Evolutionary conservation across 1,140 invertebrate genomes (phyloP).

Genomic region (Eurosta solidaginis): DNA sequence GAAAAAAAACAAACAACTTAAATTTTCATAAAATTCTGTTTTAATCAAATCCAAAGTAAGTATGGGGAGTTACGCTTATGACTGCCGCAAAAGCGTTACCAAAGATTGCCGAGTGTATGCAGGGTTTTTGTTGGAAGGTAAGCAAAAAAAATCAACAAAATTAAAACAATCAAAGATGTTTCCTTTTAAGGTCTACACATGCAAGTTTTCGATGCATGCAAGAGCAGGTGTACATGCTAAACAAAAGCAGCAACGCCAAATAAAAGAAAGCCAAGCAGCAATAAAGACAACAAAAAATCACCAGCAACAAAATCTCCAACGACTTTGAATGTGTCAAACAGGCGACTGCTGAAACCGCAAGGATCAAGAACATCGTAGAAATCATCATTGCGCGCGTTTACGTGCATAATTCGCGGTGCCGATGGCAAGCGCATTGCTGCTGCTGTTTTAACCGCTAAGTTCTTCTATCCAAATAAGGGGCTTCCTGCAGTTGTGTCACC

Average conservation of each 20-base stretch:
- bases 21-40: slow-evolving; percentile 1
- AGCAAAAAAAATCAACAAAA: background rate
- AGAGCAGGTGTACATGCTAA: background rate
- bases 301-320: background rate
- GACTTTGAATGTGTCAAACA: slow-evolving; percentile 9
- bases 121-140: background rate
- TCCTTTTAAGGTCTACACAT: background rate
- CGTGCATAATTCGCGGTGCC: background rate
- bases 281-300: background rate
- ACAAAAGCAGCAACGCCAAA: background rate
- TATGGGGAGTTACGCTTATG: background rate
- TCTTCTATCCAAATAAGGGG: background rate
- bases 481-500: background rate
- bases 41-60: background rate
- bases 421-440: background rate
- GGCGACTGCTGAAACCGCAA: background rate
- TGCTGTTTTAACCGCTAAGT: background rate
- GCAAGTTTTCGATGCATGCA: background rate
- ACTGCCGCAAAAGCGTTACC: background rate
- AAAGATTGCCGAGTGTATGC: background rate
- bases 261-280: background rate
- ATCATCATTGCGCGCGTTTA: background rate
- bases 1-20: background rate
- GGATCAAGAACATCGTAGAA: background rate
- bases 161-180: background rate